A percentile compares a stretch with the other conserved stretches of the same genome.
These are phyloP conservation scores for Pandemis heparana DNA, from an alignment of 2,888 invertebrate species.

Conservation along the genomic window DNA sequence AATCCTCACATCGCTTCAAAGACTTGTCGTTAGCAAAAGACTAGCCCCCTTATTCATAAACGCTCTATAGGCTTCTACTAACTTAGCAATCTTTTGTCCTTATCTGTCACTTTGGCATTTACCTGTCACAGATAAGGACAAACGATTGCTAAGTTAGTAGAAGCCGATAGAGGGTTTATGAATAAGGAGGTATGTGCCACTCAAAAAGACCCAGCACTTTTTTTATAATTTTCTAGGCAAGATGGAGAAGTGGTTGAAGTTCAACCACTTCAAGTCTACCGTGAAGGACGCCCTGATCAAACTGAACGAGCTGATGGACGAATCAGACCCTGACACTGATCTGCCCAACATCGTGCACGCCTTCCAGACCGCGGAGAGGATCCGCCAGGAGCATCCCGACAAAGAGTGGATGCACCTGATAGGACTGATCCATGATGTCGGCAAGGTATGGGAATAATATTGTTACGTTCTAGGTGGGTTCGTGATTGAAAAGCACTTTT, in stretches of 20 bases:
- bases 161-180: no score
- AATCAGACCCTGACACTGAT: constrained; percentile 97
- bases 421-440: constrained; percentile 97
- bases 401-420: constrained; percentile 98
- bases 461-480: no score
- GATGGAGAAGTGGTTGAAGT: constrained; percentile 92
- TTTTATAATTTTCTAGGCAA: constrained; percentile 80
- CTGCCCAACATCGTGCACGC: constrained; percentile 98
- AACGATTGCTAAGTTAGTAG: no score
- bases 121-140: no score
- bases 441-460: constrained; percentile 93
- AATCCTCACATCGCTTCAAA: no score
- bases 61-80: no score
- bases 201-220: no score
- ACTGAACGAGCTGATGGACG: constrained; percentile 96
- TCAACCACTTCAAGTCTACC: constrained; percentile 92
- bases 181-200: no score
- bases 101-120: no score
- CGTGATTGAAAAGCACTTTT: no score
- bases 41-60: no score
- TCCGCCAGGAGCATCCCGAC: constrained; percentile 93
- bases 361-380: constrained; percentile 98
- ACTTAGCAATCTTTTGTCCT: no score
- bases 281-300: constrained; percentile 94
- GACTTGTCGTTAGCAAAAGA: not conserved